Base-by-base conservation (phyloP, 2,113 vertebrate genomes). In the Excalfactoria chinensis region DNA sequence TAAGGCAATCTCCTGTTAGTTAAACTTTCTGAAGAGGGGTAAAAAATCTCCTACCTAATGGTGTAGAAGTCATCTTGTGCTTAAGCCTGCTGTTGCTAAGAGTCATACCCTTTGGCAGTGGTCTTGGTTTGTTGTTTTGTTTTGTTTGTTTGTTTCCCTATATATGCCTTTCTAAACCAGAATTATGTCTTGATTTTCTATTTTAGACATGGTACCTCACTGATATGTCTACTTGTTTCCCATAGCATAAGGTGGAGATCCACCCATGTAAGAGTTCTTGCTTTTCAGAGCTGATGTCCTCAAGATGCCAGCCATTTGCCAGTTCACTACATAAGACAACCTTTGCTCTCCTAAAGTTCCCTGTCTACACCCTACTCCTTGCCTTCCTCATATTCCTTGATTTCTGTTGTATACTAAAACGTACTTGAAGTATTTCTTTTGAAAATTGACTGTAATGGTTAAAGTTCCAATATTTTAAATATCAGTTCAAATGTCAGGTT, bases 41-140 rank as follows among this genome's bases (percentile, higher is more conserved):
- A 84, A 59, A 67, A 44, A 6, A 34, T 60, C 83, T 3, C 30
- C 3, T 75, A 49, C 32, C 6, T 64, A 21, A 12, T 70, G 34
- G 23, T 81, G 70, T 1, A n/a, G 30, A 40, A 68, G 75, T 18
- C 9, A 0, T 18, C 20, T 15, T 30, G 25, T 15, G 25, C 21
- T 35, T 56, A 23, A 72, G n/a, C 11, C 32, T 55, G 7, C 34
- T 59, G 9, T 21, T 44, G 12, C 22, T 13, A 18, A 46, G 55
- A 4, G 21, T 58, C 35, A 37, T 15, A 1, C 4, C 14, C 22
- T 35, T 18, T 7, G 19, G 12, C 17, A 51, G 8, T 1, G 0
- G 19, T 56, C 32, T 12, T 37, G 37, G 37, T 37, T 37, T 37
- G 37, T 4, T 19, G 66, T 64, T 21, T 7, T 74, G 5, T 15